Evolutionary conservation across 2,113 vertebrate species (phyloP), one percentile per base, ranked within the genome.

Genomic region (Acinonyx jubatus): DNA sequence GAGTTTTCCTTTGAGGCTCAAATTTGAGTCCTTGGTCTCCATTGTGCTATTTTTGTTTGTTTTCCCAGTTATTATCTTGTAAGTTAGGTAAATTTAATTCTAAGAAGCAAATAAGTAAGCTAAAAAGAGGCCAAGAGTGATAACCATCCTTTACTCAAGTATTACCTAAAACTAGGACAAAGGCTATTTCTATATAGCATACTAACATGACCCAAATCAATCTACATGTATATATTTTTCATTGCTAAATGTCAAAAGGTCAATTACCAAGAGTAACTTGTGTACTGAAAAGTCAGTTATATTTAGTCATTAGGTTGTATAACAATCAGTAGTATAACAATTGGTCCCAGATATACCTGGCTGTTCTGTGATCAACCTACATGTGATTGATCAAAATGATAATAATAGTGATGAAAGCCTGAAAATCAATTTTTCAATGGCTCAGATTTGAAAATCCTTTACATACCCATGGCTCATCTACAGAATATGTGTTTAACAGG

Each of bases 21-120:
- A 68, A 61, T 86, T 48, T 88, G 68, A 92, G 19, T 66, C 23
- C 52, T 94, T 90, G 45, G 23, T 69, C 29, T 74, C 27, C 18
- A 83, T 36, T 96, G 52, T 31, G 50, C 50, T 83, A n/a, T 83
- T 48, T 41, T 82, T 76, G 38, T 41, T 95, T 91, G 18, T 78
- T 13, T 94, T 89, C 18, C 27, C 36, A 31, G 23, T 94, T 91
- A 80, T 33, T 91, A 9, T 38, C 36, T 73, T 63, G 45, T 83
- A 94, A 97, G 83, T 65, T 41, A 91, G 89, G 36, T 63, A 92
- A 90, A 90, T 69, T 87, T 91, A 80, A 66, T 50, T 74, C 10
- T 79, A 94, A 86, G 14, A 89, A 92, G 19, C 41, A 89, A 94
- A 81, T 57, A 12, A 84, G 11, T 90, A 82, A 78, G 25, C 19